Percentiles rank a stretch among this genome's conserved stretches.
Conservation (phyloP, 1,140 invertebrate species). For the Pararge aegeria region DNA sequence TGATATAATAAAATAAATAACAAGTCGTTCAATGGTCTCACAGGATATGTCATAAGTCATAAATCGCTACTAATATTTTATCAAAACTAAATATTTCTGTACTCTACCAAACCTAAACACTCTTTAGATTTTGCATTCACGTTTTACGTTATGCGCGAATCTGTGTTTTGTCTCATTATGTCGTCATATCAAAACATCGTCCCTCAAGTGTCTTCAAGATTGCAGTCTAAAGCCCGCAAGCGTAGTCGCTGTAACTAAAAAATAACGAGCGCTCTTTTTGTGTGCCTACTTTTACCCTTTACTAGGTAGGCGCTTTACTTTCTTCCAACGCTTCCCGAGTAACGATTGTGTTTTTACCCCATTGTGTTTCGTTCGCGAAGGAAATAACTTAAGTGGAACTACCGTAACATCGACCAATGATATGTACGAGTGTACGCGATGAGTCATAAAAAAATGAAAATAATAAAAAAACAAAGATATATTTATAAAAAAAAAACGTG, state of each 20-base stretch:
- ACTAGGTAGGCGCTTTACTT: slow-evolving; percentile 1
- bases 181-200: slow-evolving; percentile 14
- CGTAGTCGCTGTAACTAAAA: slow-evolving; percentile 4
- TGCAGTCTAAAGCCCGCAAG: background rate
- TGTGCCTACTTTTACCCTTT: slow-evolving; percentile 12
- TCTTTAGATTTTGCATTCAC: background rate
- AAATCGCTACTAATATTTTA: too few relatives aligned
- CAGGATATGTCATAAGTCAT: too few relatives aligned
- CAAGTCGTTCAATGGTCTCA: too few relatives aligned
- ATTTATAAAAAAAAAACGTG: too few relatives aligned
- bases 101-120: too few relatives aligned
- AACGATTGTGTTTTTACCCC: slow-evolving; percentile 1
- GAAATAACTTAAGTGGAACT: background rate
- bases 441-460: too few relatives aligned
- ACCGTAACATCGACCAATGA: background rate
- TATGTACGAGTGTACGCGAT: background rate
- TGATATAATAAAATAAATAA: too few relatives aligned
- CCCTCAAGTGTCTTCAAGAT: slow-evolving; percentile 22
- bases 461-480: too few relatives aligned
- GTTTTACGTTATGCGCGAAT: background rate
- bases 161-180: slow-evolving; percentile 14
- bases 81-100: too few relatives aligned
- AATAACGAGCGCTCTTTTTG: slow-evolving; percentile 23
- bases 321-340: slow-evolving; percentile 3
- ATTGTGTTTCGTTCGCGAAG: background rate